Evolutionary conservation across 2,113 vertebrate species (phyloP), one percentile per base, ranked within the genome.

Genomic region (Gopherus flavomarginatus): DNA sequence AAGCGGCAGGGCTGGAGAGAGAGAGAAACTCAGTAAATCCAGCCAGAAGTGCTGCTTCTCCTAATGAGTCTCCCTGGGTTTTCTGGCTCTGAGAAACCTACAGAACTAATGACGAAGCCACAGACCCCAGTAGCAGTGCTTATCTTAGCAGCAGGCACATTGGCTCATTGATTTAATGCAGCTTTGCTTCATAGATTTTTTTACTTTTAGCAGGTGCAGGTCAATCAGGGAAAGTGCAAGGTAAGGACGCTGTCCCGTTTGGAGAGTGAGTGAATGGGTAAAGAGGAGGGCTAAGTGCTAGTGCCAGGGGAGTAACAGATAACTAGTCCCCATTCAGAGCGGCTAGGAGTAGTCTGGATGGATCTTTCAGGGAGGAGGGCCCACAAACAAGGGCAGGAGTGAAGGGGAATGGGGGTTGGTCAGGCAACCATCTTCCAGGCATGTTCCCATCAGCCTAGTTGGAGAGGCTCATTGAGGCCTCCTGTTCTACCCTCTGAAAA

Each of bases 41-140:
- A 87, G 87, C 87, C 82, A 81, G 53, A 8, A 83, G 42, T 31
- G 72, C 90, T 1, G 89, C 92, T 81, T 42, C 83, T 56, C 78
- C 95, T 93, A 90, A 89, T 27, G 94, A 90, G 89, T 21, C 81
- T 93, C 86, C 89, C 89, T 2, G 59, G 94, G 31, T 91, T 92
- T 81, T 50, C 92, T 54, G 90, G 90, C 96, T 89, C 93, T n/a
- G 87, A 92, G 85, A 86, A 94, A 94, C 93, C 87, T 83, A 5
- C 83, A 72, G 54, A 62, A 11, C 92, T 79, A 10, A 81, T 56
- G 93, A 16, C 10, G 1, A 78, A 87, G 88, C 0, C 1, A 84
- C 84, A 89, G 49, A 44, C 88, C 88, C 94, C 1, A 56, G 86
- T 38, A 29, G 90, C 81, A n/a, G 52, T 21, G 96, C 95, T 92